A percentile compares a stretch with the other conserved stretches of the same genome.
phyloP scores from a whole-genome alignment of 2,888 invertebrate genomes.

The Cartodere bifasciata region DNA sequence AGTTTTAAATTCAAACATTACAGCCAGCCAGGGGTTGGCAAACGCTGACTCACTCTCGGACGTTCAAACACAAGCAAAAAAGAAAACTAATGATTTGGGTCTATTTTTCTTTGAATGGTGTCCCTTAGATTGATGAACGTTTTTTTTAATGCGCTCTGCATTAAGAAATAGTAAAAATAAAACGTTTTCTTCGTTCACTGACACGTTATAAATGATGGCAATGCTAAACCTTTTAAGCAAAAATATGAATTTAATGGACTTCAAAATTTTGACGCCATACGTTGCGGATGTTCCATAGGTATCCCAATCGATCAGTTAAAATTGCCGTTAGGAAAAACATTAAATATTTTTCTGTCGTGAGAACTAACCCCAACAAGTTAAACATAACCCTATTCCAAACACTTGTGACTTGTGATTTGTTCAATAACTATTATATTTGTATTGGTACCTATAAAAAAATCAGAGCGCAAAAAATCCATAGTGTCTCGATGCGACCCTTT shows the following conservation, averaged over 20 bases:
- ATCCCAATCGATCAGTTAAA: no score
- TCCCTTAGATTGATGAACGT: constrained; percentile 29
- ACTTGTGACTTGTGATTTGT: constrained; percentile 35
- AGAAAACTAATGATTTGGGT: constrained; percentile 33
- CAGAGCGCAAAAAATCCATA: constrained; percentile 23
- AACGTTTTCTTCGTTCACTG: no score
- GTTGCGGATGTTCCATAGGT: no score
- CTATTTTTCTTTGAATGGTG: constrained; percentile 25
- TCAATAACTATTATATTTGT: constrained; percentile 32
- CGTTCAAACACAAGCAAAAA: constrained; percentile 26
- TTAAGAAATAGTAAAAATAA: constrained; percentile 32
- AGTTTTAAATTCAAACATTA: no score
- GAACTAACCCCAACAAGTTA: constrained; percentile 19
- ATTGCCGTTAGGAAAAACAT: no score
- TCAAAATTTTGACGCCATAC: no score
- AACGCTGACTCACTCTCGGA: constrained; percentile 36
- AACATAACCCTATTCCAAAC: constrained; percentile 27
- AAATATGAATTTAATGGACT: no score
- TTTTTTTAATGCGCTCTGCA: constrained; percentile 27
- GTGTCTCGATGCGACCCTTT: constrained; percentile 18
- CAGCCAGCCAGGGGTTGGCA: no score
- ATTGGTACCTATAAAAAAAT: constrained; percentile 26
- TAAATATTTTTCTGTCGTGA: constrained; percentile 12
- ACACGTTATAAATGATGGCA: no score
- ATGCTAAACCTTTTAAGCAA: no score